Conservation (phyloP, 2,797 vertebrate genomes). For the Zonotrichia albicollis region DNA sequence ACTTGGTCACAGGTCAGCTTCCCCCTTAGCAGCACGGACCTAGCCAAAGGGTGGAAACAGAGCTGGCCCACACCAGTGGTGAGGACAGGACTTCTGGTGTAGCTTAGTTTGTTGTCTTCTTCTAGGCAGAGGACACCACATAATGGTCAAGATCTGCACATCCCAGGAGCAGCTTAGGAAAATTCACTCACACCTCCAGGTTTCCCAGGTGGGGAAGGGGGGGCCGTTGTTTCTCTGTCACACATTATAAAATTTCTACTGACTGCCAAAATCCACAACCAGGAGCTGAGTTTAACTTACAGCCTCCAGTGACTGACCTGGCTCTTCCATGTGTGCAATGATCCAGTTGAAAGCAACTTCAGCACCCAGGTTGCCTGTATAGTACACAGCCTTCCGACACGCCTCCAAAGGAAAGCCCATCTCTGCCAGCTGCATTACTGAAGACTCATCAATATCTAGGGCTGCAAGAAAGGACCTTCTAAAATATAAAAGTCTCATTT, state of each 20-base stretch:
- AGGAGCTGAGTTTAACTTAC: not conserved
- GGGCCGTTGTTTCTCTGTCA: not conserved
- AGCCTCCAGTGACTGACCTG: conserved; percentile 80
- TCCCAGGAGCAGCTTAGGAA: not conserved
- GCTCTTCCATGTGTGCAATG: conserved; percentile 98
- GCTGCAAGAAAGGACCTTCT: conserved; percentile 76
- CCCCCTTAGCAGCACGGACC: conserved; percentile 24
- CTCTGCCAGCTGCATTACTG: conserved; percentile 97
- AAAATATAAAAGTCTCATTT: not conserved
- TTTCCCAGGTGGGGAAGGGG: not conserved
- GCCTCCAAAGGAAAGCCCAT: conserved; percentile 98
- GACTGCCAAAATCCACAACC: not conserved
- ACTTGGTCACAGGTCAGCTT: conserved; percentile 28
- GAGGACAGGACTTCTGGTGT: not conserved
- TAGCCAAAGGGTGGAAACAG: conserved; percentile 52
- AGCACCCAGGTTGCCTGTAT: conserved; percentile 95
- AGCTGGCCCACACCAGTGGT: conserved; percentile 39
- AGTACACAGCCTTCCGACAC: conserved; percentile 97
- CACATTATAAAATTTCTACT: conserved; percentile 1
- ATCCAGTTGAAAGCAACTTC: conserved; percentile 99
- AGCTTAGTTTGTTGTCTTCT: conserved; percentile 11
- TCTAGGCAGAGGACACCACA: not conserved
- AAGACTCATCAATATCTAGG: conserved; percentile 93
- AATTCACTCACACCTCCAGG: conserved; percentile 15
- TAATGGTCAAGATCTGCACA: conserved; percentile 11